Evolutionary conservation across 2,113 vertebrate species (phyloP).

Genomic region (Chionodraco myersi): DNA sequence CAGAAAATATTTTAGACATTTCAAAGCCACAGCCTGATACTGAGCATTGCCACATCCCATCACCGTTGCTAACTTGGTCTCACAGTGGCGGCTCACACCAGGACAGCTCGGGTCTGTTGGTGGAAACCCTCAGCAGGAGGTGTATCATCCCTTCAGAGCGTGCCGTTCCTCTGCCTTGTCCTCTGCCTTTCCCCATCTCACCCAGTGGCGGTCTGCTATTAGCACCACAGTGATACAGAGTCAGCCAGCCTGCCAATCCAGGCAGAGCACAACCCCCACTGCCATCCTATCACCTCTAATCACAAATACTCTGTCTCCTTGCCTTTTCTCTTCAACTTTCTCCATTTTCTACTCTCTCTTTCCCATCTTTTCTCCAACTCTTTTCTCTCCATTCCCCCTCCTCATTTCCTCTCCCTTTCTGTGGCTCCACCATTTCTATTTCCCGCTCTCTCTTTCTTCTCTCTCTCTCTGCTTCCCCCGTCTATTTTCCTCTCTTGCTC

Average conservation of each 20-base stretch:
- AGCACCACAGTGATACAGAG: conserved; percentile 70
- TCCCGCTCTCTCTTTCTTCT: conserved; percentile 55
- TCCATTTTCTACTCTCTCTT: conserved; percentile 37
- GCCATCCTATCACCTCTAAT: conserved; percentile 86
- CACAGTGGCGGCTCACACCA: conserved; percentile 53
- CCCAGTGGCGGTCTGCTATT: conserved; percentile 67
- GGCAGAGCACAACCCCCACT: conserved; percentile 77
- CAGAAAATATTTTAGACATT: conserved; percentile 45
- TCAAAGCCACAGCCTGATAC: conserved; percentile 51
- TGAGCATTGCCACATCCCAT: conserved; percentile 43
- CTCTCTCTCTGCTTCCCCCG: conserved; percentile 1
- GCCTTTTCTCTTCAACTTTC: conserved; percentile 56
- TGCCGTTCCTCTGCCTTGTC: conserved; percentile 47
- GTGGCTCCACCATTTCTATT: conserved; percentile 60
- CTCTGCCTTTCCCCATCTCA: conserved; percentile 52
- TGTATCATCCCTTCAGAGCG: conserved; percentile 72
- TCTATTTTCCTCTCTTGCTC: conserved; percentile 53
- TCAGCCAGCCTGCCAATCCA: conserved; percentile 67
- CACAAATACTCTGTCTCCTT: conserved; percentile 67
- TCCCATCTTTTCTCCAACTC: conserved; percentile 46
- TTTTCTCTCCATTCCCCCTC: conserved; percentile 50
- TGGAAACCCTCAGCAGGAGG: conserved; percentile 60
- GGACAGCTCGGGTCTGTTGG: conserved; percentile 50
- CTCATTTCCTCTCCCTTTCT: conserved; percentile 33
- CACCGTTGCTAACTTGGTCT: conserved; percentile 50